Evolutionary conservation across 2,113 vertebrate genomes (phyloP).

Genomic region (Jacana jacana): DNA sequence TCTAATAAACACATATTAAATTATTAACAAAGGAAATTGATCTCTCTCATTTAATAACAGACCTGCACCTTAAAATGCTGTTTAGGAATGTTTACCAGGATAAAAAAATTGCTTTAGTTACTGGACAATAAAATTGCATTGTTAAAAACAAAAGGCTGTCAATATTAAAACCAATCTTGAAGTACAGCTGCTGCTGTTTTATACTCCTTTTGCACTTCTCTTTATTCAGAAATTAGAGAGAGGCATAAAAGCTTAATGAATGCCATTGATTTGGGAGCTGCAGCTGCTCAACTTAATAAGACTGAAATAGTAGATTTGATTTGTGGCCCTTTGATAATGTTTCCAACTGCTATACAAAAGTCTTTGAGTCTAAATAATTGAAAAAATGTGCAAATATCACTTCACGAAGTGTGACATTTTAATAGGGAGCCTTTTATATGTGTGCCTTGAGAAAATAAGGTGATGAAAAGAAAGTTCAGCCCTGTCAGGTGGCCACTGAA

Average conservation of each 20-base stretch:
- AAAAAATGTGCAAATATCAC: slow-evolving; percentile 71
- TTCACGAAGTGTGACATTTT: slow-evolving; percentile 67
- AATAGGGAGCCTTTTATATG: slow-evolving; percentile 61
- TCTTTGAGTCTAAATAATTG: slow-evolving; percentile 76
- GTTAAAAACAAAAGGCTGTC: slow-evolving; percentile 60
- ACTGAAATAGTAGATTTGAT: slow-evolving; percentile 72
- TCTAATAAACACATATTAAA: slow-evolving; percentile 50
- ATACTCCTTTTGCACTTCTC: slow-evolving; percentile 66
- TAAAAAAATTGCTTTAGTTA: slow-evolving; percentile 55
- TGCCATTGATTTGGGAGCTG: slow-evolving; percentile 62
- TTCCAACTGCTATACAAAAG: slow-evolving; percentile 30
- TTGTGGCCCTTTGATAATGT: slow-evolving; percentile 71
- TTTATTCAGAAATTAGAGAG: slow-evolving; percentile 67
- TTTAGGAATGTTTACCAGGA: background rate
- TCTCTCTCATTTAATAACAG: slow-evolving; percentile 35
- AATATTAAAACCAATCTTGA: slow-evolving; percentile 66
- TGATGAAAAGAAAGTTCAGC: slow-evolving; percentile 66
- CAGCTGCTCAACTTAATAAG: slow-evolving; percentile 77
- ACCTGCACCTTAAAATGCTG: slow-evolving; percentile 18
- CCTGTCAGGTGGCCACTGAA: slow-evolving; percentile 33
- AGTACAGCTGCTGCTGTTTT: slow-evolving; percentile 69
- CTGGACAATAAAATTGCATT: slow-evolving; percentile 69
- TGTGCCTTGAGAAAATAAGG: slow-evolving; percentile 39
- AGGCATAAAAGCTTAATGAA: slow-evolving; percentile 73
- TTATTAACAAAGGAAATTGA: slow-evolving; percentile 49